Percentiles rank a stretch among this genome's conserved stretches.
phyloP scores from a whole-genome alignment of 1,140 invertebrate species.

The Rhopalosiphum maidis region DNA sequence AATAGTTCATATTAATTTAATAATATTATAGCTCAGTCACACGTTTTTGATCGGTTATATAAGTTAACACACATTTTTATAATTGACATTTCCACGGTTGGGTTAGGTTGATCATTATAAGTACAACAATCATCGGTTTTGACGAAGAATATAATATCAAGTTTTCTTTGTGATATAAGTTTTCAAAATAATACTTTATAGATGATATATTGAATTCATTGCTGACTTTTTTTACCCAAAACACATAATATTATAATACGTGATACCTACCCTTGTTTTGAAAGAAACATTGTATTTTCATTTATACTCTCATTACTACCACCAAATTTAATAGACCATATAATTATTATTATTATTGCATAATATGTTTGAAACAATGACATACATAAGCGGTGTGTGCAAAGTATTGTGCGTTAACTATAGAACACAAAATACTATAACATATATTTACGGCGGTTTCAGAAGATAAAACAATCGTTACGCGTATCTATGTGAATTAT shows the following conservation, averaged over 20 bases:
- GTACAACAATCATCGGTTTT: too few species aligned
- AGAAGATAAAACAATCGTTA: constrained; percentile 4
- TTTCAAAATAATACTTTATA: not conserved
- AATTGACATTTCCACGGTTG: too few species aligned
- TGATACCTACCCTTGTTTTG: not conserved
- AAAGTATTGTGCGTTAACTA: not conserved
- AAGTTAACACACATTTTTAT: too few species aligned
- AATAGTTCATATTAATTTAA: too few species aligned
- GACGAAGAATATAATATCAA: too few species aligned
- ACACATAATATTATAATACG: not conserved
- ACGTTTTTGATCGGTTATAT: too few species aligned
- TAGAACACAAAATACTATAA: not conserved
- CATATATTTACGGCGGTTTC: not conserved
- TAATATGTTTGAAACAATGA: not conserved
- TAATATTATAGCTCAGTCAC: too few species aligned
- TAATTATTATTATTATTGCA: not conserved
- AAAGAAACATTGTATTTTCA: not conserved
- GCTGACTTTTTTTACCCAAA: too few species aligned
- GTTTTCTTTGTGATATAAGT: not conserved
- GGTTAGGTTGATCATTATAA: too few species aligned
- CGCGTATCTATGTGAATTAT: constrained; percentile 21
- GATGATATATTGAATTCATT: not conserved
- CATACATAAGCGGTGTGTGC: not conserved
- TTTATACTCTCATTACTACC: not conserved
- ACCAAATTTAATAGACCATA: not conserved